Evolutionary conservation across 2,888 invertebrate species (phyloP).

Genomic region (Drosophila nr. perissopoda): DNA sequence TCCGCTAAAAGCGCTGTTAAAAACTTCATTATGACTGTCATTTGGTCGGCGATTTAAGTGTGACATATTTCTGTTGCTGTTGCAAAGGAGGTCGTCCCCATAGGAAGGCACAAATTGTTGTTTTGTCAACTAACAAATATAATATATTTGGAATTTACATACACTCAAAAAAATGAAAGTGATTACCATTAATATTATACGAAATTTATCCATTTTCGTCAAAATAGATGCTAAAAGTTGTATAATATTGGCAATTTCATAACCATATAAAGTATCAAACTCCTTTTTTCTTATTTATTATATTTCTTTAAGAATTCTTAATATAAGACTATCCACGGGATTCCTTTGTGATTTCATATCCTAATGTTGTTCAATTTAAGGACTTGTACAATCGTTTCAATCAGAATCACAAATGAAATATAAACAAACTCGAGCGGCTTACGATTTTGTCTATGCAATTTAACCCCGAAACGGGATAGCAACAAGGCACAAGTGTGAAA

Average conservation of each 20-base stretch:
- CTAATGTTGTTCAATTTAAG: conserved; percentile 9
- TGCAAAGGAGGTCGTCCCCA: conserved; percentile 24
- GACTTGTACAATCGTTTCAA: conserved; percentile 55
- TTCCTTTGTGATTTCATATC: conserved; percentile 6
- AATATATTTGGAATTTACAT: not conserved
- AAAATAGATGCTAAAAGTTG: not conserved
- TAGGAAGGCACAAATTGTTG: conserved; percentile 5
- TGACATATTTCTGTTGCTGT: conserved; percentile 64
- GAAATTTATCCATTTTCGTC: not conserved
- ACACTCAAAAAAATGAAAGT: not conserved
- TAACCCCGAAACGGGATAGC: conserved; percentile 57
- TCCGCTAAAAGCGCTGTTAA: conserved; percentile 78
- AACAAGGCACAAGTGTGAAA: not conserved
- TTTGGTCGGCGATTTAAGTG: conserved; percentile 65
- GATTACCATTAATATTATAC: not conserved
- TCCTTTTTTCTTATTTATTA: not conserved
- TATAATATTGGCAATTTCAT: not conserved
- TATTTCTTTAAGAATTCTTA: not conserved
- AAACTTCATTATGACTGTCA: conserved; percentile 75
- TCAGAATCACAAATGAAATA: conserved; percentile 78
- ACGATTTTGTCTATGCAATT: conserved; percentile 74
- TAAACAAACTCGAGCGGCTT: conserved; percentile 66
- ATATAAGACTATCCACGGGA: not conserved
- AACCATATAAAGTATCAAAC: not conserved
- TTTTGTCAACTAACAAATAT: not conserved